phyloP scores from a whole-genome alignment of 2,888 invertebrate genomes.

The Morpho achilles region DNA sequence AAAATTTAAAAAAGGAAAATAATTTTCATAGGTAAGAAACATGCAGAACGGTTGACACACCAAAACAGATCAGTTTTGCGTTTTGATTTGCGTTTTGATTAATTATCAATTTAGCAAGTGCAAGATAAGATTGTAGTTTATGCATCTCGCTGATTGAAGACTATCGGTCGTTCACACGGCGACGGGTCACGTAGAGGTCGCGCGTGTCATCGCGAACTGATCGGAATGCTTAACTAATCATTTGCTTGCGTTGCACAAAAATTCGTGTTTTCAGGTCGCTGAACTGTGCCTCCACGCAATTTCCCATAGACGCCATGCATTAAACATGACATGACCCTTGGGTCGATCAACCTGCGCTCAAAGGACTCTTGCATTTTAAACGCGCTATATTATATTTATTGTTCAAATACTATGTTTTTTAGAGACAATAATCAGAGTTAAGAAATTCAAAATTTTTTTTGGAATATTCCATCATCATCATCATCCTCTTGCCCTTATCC shows the following conservation, averaged over 20 bases:
- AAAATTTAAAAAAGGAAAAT: too few relatives aligned
- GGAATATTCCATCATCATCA: too few relatives aligned
- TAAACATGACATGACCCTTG: conserved; percentile 23
- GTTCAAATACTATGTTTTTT: not conserved
- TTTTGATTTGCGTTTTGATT: too few relatives aligned
- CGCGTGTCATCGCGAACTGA: conserved; percentile 41
- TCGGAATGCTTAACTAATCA: conserved; percentile 53
- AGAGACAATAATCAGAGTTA: too few relatives aligned
- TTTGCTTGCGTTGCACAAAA: conserved; percentile 56
- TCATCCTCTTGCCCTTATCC: too few relatives aligned
- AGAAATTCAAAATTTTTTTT: too few relatives aligned
- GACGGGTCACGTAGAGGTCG: conserved; percentile 54
- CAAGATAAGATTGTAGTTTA: too few relatives aligned
- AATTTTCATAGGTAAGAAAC: too few relatives aligned
- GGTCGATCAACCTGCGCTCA: conserved; percentile 20
- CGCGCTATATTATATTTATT: conserved; percentile 5
- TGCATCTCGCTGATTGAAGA: too few relatives aligned
- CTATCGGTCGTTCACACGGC: not conserved
- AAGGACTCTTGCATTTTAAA: conserved; percentile 16
- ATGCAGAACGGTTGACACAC: too few relatives aligned
- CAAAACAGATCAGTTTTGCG: too few relatives aligned
- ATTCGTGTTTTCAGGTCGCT: conserved; percentile 43
- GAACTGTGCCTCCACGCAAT: conserved; percentile 35
- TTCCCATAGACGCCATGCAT: conserved; percentile 27
- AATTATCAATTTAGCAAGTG: too few relatives aligned